Percentiles rank a stretch among this genome's conserved stretches.
Conservation (phyloP, 2,113 vertebrate genomes). For the Aldabrachelys gigantea region DNA sequence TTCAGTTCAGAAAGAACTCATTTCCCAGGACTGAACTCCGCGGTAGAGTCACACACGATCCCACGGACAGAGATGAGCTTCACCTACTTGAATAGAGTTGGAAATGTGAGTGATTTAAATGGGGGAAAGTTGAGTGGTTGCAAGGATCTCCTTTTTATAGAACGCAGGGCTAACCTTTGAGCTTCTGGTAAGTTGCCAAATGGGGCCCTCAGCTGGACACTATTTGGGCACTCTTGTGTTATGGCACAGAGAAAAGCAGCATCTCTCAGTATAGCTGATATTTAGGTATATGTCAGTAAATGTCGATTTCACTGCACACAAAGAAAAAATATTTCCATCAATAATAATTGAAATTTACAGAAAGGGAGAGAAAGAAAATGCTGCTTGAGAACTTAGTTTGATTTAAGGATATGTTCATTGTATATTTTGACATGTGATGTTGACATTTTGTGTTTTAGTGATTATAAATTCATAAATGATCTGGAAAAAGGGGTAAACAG, state of each 20-base stretch:
- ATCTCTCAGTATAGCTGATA: neutral
- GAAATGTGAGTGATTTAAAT: neutral
- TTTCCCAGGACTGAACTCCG: constrained; percentile 56
- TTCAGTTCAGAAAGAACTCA: neutral
- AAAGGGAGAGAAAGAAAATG: neutral
- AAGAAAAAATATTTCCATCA: neutral
- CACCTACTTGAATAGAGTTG: rapidly evolving
- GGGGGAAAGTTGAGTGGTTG: neutral
- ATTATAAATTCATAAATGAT: too few species aligned
- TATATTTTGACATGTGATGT: neutral
- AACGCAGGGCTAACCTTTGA: neutral
- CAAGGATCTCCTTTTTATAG: neutral
- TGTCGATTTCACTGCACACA: neutral
- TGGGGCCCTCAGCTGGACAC: neutral
- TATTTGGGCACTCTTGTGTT: neutral
- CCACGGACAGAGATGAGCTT: neutral
- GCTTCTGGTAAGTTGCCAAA: neutral
- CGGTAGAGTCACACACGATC: neutral
- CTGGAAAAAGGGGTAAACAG: too few species aligned
- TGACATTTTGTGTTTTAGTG: neutral
- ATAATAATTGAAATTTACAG: neutral
- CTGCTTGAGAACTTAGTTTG: neutral
- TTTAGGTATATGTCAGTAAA: neutral
- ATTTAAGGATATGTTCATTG: neutral
- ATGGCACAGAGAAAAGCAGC: neutral